Evolutionary conservation across 1,140 invertebrate genomes (phyloP).

Genomic region (Aphidius gifuensis): DNA sequence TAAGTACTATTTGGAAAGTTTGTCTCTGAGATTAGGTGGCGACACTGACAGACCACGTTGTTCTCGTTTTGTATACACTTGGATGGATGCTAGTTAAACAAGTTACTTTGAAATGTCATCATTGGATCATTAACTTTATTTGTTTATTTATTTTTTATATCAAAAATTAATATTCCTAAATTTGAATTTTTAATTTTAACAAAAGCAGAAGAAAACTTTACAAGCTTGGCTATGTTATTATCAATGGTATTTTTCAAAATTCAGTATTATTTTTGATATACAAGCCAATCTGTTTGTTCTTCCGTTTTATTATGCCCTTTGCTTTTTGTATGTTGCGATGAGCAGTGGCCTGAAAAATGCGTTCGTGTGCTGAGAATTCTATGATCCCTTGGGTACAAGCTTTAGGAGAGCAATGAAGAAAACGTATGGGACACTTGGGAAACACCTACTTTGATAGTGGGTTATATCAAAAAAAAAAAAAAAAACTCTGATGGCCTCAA

Average conservation of each 20-base stretch:
- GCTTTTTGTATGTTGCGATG: not conserved
- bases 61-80: no score
- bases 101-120: conserved; percentile 12
- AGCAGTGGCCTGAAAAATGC: not conserved
- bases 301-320: no score
- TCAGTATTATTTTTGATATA: no score
- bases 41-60: conserved; percentile 13
- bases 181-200: no score
- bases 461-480: conserved; percentile 23
- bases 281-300: no score
- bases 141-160: no score
- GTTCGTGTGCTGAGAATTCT: not conserved
- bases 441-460: conserved; percentile 38
- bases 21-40: conserved; percentile 33
- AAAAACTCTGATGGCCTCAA: no score
- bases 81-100: not conserved
- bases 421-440: conserved; percentile 39
- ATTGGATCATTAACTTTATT: conserved; percentile 4
- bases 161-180: no score
- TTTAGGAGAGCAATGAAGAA: conserved; percentile 23
- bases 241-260: no score
- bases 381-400: conserved; percentile 25
- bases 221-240: no score
- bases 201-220: no score
- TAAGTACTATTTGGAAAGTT: conserved; percentile 30